phyloP scores from a whole-genome alignment of 23 tunicate species.

The Styela plicata region DNA sequence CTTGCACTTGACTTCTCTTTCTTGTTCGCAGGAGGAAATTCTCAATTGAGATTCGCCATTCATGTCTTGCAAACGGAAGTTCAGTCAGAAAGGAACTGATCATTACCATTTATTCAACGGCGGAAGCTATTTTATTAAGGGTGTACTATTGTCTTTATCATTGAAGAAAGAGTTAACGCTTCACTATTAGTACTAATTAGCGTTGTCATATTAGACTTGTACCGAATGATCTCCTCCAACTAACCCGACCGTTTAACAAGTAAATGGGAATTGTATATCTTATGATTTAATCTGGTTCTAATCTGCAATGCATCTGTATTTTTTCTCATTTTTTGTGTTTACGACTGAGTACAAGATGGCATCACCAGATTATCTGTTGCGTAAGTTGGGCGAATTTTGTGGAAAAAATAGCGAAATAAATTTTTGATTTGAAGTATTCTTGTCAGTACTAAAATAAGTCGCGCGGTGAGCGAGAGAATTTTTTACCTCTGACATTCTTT shows the following conservation, averaged over 20 bases:
- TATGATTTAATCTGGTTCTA: background rate
- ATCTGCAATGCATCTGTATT: background rate
- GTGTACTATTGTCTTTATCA: no score
- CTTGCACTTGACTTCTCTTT: background rate
- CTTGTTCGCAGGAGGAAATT: background rate
- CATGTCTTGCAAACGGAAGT: background rate
- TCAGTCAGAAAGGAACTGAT: background rate
- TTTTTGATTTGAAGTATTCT: no score
- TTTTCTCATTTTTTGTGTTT: background rate
- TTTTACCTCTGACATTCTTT: no score
- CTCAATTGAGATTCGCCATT: background rate
- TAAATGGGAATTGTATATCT: background rate
- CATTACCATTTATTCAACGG: no score
- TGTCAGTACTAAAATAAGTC: background rate
- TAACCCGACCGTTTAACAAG: background rate
- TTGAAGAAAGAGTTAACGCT: background rate
- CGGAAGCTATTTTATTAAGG: background rate
- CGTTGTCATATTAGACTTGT: background rate
- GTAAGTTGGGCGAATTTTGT: background rate
- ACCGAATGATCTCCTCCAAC: background rate
- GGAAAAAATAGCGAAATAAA: background rate
- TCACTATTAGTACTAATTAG: background rate
- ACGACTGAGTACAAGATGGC: background rate
- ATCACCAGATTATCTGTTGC: background rate
- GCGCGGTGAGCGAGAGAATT: background rate